phyloP scores from a whole-genome alignment of 2,797 vertebrate species.

The Pipistrellus pipistrellus region DNA sequence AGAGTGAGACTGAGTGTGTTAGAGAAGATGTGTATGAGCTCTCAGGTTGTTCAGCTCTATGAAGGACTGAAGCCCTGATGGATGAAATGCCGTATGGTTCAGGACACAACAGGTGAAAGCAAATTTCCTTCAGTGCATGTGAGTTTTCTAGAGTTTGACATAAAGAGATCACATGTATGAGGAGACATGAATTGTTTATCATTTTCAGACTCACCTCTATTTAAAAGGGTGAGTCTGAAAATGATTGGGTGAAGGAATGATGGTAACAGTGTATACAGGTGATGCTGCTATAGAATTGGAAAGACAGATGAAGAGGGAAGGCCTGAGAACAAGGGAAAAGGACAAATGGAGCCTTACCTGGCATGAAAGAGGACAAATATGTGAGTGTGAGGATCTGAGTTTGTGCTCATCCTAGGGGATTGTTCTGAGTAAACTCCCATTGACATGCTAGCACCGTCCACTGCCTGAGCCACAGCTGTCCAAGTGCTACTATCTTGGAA shows the following conservation, averaged over 20 bases:
- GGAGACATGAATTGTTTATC: background rate
- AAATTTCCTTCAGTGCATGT: background rate
- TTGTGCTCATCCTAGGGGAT: background rate
- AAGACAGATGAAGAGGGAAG: background rate
- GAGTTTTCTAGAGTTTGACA: background rate
- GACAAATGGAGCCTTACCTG: background rate
- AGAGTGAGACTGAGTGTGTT: background rate
- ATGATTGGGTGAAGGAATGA: background rate
- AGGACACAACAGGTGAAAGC: background rate
- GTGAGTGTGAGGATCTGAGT: background rate
- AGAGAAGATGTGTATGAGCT: background rate
- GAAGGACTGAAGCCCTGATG: background rate
- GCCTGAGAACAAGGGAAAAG: background rate
- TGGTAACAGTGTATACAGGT: accelerated
- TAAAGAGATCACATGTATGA: background rate
- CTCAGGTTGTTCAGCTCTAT: background rate
- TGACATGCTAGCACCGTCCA: too few relatives aligned
- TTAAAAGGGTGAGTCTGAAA: background rate
- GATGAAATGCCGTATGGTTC: background rate
- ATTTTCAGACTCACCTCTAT: too few relatives aligned
- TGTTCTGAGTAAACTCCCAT: background rate
- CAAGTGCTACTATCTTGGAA: background rate
- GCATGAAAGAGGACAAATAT: background rate
- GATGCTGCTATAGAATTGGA: background rate
- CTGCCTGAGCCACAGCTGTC: background rate